Conservation (phyloP, 2,888 invertebrate genomes). For the Dryocosmus kuriphilus region DNA sequence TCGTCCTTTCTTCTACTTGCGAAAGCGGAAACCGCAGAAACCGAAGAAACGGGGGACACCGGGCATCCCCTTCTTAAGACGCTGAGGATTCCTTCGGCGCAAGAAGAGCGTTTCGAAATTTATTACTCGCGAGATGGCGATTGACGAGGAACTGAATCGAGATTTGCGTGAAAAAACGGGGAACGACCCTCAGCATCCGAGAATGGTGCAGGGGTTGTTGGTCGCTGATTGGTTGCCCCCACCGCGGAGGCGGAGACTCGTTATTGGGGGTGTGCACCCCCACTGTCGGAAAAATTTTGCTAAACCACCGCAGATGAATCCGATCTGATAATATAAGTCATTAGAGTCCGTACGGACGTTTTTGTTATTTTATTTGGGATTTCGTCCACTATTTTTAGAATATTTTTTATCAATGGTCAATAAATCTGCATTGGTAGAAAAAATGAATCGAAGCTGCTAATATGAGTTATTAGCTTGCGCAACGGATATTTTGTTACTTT, state of each 20-base stretch:
- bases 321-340: constrained; percentile 42
- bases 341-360: too few species aligned
- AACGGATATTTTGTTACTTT: too few species aligned
- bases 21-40: background rate
- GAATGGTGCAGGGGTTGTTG: constrained; percentile 44
- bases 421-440: too few species aligned
- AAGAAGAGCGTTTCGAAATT: constrained; percentile 35
- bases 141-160: constrained; percentile 65
- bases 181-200: constrained; percentile 52
- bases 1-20: constrained; percentile 13
- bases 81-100: background rate
- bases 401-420: too few species aligned
- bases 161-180: constrained; percentile 54
- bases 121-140: constrained; percentile 59
- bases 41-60: too few species aligned
- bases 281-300: constrained; percentile 53
- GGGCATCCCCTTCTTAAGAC: background rate
- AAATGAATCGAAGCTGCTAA: too few species aligned
- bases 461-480: too few species aligned
- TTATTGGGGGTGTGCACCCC: constrained; percentile 58
- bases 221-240: constrained; percentile 49
- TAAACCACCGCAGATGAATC: constrained; percentile 55
- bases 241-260: constrained; percentile 53
- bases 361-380: too few species aligned
- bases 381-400: too few species aligned